These are phyloP conservation scores for Rhynchophorus ferrugineus DNA, from an alignment of 1,140 invertebrate genomes.

Conservation along the genomic window DNA sequence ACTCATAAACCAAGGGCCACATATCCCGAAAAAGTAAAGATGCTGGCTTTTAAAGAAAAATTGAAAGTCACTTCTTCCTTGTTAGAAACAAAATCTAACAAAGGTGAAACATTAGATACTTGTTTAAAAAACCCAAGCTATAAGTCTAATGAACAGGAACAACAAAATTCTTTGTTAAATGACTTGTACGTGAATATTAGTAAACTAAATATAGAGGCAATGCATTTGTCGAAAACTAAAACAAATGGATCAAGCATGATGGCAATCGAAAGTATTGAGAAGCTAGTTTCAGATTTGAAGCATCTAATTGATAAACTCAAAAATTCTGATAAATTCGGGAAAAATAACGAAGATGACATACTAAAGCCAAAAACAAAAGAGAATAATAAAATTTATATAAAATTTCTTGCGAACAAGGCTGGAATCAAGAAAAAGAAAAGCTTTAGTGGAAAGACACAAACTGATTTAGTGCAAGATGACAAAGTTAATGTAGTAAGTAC, in stretches of 20 bases:
- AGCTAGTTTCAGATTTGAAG: not conserved
- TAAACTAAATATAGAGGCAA: not conserved
- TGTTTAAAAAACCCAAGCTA: not conserved
- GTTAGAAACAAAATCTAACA: not conserved
- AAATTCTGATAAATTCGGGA: not conserved
- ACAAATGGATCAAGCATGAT: not conserved
- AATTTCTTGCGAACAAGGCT: slow-evolving; percentile 12
- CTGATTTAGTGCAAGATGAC: slow-evolving; percentile 4
- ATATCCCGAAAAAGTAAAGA: not conserved
- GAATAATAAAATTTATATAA: slow-evolving; percentile 17
- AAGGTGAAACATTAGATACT: not conserved
- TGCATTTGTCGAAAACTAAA: not conserved
- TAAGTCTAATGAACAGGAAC: not conserved
- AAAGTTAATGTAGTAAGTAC: no score
- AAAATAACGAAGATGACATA: not conserved
- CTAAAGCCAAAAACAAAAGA: slow-evolving; percentile 6
- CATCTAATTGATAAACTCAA: not conserved
- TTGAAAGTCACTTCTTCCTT: slow-evolving; percentile 7
- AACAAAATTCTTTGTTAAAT: not conserved
- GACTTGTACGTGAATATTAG: not conserved
- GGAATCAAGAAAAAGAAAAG: slow-evolving; percentile 8
- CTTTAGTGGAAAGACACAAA: slow-evolving; percentile 9
- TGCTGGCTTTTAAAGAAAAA: slow-evolving; percentile 5
- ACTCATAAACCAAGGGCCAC: not conserved
- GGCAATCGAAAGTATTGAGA: not conserved